These are phyloP conservation scores for Megaceryle torquata DNA, from an alignment of 2,113 vertebrate genomes.

Conservation along the genomic window DNA sequence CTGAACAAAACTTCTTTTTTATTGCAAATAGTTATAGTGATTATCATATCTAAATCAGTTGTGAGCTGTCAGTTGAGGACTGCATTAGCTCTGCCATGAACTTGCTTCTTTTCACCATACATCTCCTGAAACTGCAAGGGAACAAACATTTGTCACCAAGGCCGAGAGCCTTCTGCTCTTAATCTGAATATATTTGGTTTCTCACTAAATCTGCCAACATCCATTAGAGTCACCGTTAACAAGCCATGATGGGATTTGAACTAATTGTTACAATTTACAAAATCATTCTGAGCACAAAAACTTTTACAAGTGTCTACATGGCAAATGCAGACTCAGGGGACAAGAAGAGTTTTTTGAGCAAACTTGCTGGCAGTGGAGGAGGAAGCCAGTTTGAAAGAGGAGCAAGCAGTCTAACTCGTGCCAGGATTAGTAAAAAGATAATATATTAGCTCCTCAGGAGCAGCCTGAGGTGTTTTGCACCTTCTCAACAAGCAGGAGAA, in stretches of 20 bases:
- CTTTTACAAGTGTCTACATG: background rate
- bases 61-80: background rate
- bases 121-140: background rate
- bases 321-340: background rate
- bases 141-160: background rate
- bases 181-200: constrained; percentile 12
- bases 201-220: background rate
- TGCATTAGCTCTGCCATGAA: background rate
- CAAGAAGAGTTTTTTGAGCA: background rate
- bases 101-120: background rate
- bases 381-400: background rate
- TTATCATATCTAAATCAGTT: background rate
- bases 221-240: constrained; percentile 22
- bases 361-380: background rate
- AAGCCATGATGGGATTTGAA: background rate
- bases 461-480: background rate
- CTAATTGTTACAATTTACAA: background rate
- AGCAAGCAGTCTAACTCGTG: background rate
- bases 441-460: background rate
- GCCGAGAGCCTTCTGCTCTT: background rate
- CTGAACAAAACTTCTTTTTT: rapidly evolving
- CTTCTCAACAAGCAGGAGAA: background rate
- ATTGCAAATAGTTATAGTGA: background rate
- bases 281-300: background rate
- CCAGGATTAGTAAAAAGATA: background rate